These are phyloP conservation scores for Dicentrarchus labrax DNA, from an alignment of 2,113 vertebrate genomes.

Conservation along the genomic window DNA sequence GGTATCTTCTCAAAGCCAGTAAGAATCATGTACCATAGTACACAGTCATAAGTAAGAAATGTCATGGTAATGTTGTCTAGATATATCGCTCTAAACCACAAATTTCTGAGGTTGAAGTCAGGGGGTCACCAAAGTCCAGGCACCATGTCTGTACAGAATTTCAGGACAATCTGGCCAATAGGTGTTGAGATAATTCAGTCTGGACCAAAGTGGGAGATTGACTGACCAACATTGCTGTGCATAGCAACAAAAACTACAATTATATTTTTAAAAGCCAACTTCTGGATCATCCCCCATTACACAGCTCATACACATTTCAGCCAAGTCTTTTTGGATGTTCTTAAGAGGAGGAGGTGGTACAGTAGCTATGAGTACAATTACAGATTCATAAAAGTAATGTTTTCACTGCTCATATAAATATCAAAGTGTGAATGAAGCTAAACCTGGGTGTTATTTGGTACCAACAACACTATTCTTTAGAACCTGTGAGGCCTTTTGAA, in stretches of 20 bases:
- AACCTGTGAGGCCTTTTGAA: neutral
- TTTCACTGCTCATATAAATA: conserved; percentile 35
- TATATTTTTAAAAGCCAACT: neutral
- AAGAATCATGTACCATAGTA: too few species aligned
- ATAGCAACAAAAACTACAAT: neutral
- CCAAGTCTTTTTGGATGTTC: neutral
- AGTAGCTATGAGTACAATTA: conserved; percentile 10
- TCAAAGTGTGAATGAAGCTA: conserved; percentile 34
- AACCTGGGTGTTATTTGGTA: conserved; percentile 14
- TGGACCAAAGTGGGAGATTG: neutral
- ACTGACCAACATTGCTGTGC: neutral
- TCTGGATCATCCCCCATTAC: conserved; percentile 10
- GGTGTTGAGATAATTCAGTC: neutral
- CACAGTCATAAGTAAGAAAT: too few species aligned
- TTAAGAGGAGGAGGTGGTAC: conserved; percentile 28
- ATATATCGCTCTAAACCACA: neutral
- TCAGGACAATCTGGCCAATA: neutral
- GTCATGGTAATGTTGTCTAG: neutral
- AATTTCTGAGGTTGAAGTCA: too few species aligned
- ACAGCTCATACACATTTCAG: neutral
- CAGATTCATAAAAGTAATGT: conserved; percentile 24
- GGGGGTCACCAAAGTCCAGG: too few species aligned
- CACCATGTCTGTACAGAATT: neutral
- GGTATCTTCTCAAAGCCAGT: too few species aligned
- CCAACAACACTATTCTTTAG: neutral